Base-by-base conservation (phyloP, 1,140 invertebrate species). In the Cydia strobilella region DNA sequence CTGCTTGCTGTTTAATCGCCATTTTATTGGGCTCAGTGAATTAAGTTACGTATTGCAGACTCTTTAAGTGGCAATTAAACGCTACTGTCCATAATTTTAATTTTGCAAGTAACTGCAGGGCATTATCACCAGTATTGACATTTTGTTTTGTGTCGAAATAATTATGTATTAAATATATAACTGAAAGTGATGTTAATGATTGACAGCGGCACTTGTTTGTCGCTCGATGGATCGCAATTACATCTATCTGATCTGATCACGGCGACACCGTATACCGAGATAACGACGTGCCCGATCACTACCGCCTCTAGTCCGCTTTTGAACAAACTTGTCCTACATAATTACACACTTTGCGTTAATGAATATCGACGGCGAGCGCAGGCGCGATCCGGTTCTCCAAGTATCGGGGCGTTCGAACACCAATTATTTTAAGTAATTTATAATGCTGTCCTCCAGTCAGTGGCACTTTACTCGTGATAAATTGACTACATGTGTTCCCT, bases 291-390 rank as follows among this genome's bases (percentile, higher is more conserved):
- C 82, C 82, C 80, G 79, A 80, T 51, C 84, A 80, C 80, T 84
- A 82, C 80, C 84, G 27, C 86, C 84, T 86, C 85, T 89, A 81
- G 74, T 83, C 80, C 63, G 75, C 85, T 83, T 85, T 85, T 81
- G 76, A 84, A 83, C 80, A 81, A 75, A 86, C 87, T 88, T 79
- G 84, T 87, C 86, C 83, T 84, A 84, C 79, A 79, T 90, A 89
- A 90, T 90, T 90, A 90, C 89, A 89, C 86, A 89, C 88, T 90
- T 90, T 87, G 85, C 86, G 86, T 86, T 89, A 91, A 91, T 90
- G 87, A 89, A 90, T 88, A 89, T 87, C 88, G 88, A 90, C 84
- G 82, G 77, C 82, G 82, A 80, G 80, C 81, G 79, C 78, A 75
- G 71, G 63, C 74, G 74, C 73, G 74, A 72, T 79, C 76, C 81